A percentile compares a stretch with the other conserved stretches of the same genome.
These are phyloP conservation scores for Rhinichthys klamathensis DNA, from an alignment of 2,113 vertebrate species.

Conservation along the genomic window DNA sequence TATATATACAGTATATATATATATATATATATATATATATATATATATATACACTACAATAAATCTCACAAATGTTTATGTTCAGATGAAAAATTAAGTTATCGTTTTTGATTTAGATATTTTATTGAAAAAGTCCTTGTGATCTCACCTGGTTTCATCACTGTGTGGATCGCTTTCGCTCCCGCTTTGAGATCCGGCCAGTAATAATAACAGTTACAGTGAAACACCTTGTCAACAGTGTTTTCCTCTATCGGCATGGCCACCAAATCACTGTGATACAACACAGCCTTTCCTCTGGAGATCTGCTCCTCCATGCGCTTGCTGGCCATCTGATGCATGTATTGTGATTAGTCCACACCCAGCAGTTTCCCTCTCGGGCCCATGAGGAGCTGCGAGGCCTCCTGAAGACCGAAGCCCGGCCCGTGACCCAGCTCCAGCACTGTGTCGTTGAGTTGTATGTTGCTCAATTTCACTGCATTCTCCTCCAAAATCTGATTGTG, in stretches of 20 bases:
- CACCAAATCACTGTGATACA: constrained; percentile 68
- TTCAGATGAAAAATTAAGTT: too few species aligned
- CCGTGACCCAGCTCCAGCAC: constrained; percentile 77
- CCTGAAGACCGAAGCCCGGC: constrained; percentile 68
- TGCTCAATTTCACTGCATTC: constrained; percentile 66
- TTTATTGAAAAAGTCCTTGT: too few species aligned
- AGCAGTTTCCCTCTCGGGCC: constrained; percentile 64
- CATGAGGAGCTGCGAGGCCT: constrained; percentile 64
- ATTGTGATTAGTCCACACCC: constrained; percentile 74
- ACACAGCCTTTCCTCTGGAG: constrained; percentile 64
- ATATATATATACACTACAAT: too few species aligned
- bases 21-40: too few species aligned
- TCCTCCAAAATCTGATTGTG: constrained; percentile 68
- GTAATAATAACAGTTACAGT: constrained; percentile 81
- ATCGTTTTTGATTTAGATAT: too few species aligned
- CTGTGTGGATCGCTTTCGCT: constrained; percentile 68
- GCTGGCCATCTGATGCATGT: constrained; percentile 73
- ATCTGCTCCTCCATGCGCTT: constrained; percentile 62
- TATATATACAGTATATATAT: too few species aligned
- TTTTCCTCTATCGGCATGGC: constrained; percentile 69
- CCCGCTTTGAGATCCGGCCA: constrained; percentile 73
- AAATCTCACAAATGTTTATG: too few species aligned
- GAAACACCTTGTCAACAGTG: constrained; percentile 74
- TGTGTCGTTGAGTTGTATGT: constrained; percentile 66
- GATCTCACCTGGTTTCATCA: constrained; percentile 77